phyloP scores from a whole-genome alignment of 2,797 vertebrate species.

The Ciconia nigra region DNA sequence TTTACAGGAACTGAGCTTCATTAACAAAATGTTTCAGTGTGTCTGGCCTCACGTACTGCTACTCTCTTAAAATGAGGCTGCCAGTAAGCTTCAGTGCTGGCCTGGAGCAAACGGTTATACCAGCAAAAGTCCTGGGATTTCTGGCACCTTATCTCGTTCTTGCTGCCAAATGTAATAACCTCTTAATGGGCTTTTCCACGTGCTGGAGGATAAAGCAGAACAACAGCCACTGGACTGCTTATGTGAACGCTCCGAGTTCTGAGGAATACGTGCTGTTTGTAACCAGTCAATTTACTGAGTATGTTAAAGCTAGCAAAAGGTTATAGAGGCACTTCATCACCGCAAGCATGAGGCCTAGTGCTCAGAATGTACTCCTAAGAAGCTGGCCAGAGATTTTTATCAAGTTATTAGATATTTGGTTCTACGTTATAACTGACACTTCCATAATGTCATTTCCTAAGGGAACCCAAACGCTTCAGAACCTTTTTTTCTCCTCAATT shows the following conservation, averaged over 20 bases:
- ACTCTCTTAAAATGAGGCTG: not conserved
- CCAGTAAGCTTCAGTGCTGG: not conserved
- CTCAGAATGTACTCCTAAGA: not conserved
- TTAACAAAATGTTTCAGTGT: not conserved
- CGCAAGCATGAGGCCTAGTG: not conserved
- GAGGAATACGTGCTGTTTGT: conserved; percentile 7
- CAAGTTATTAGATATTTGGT: not conserved
- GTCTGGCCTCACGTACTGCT: conserved; percentile 50
- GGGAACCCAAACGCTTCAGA: not conserved
- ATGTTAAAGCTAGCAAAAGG: not conserved
- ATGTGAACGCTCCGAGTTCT: not conserved
- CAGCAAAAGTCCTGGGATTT: not conserved
- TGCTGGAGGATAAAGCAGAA: not conserved
- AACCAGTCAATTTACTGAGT: not conserved
- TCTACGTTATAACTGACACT: not conserved
- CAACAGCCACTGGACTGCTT: not conserved
- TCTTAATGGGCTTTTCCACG: conserved; percentile 32
- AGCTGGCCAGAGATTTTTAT: not conserved
- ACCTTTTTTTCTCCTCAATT: not conserved
- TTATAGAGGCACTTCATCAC: not conserved
- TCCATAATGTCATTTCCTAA: not conserved
- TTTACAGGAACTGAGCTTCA: conserved; percentile 51
- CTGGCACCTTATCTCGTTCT: not conserved
- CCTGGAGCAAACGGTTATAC: not conserved
- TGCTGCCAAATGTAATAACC: conserved; percentile 35